Conservation (phyloP, 2,888 invertebrate species). For the Acanthopleura granulata region DNA sequence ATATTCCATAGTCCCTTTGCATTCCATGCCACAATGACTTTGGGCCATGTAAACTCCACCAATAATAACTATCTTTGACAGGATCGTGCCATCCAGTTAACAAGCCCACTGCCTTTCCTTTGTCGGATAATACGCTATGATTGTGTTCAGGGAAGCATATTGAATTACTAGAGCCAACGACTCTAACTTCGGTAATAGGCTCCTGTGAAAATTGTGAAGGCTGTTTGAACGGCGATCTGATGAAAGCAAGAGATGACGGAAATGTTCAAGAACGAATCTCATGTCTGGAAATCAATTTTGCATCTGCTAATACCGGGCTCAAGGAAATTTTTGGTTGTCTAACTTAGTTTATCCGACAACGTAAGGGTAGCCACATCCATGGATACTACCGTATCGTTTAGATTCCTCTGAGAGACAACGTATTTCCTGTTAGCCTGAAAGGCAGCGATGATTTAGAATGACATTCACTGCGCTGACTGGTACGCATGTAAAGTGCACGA, state of each 20-base stretch:
- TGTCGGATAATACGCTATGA: background rate
- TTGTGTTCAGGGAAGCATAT: slow-evolving; percentile 16
- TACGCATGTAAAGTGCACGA: too few relatives aligned
- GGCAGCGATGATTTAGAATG: too few relatives aligned
- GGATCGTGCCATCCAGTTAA: background rate
- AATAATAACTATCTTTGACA: slow-evolving; percentile 12
- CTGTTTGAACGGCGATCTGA: background rate
- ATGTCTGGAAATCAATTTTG: background rate
- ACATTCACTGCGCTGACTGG: too few relatives aligned
- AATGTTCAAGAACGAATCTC: background rate
- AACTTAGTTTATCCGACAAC: too few relatives aligned
- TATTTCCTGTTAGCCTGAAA: too few relatives aligned
- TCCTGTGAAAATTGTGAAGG: background rate
- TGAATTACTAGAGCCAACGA: background rate
- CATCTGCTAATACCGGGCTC: background rate
- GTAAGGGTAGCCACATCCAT: too few relatives aligned
- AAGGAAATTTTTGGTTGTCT: too few relatives aligned
- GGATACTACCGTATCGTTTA: too few relatives aligned
- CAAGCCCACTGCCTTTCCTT: background rate
- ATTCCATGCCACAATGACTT: slow-evolving; percentile 3
- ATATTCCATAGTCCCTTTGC: background rate
- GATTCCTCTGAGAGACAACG: too few relatives aligned
- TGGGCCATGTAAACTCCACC: background rate
- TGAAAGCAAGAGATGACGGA: background rate
- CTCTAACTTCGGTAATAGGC: background rate